Conservation (phyloP, 2,888 invertebrate species). For the Neoitamus cyanurus region DNA sequence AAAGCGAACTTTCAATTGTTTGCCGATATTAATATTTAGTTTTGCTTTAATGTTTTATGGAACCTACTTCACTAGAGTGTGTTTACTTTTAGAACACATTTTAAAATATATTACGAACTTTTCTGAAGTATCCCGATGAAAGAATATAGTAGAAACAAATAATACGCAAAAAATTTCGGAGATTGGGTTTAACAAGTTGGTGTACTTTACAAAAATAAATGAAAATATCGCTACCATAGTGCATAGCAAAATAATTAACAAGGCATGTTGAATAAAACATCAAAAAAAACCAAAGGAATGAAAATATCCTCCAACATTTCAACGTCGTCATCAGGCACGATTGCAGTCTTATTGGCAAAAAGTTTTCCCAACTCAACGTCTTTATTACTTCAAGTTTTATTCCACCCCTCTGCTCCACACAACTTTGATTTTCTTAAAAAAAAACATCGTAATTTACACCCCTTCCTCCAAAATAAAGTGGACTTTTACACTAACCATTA, state of each 20-base stretch:
- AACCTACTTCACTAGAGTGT: too few relatives aligned
- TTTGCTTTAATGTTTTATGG: too few relatives aligned
- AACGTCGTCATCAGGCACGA: neutral
- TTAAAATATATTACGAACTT: too few relatives aligned
- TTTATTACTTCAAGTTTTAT: neutral
- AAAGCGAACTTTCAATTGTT: too few relatives aligned
- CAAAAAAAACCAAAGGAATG: neutral
- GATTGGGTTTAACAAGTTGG: too few relatives aligned
- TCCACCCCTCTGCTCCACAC: neutral
- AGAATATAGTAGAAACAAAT: too few relatives aligned
- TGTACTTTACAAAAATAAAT: too few relatives aligned
- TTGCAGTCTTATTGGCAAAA: neutral
- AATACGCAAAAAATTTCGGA: too few relatives aligned
- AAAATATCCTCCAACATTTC: neutral
- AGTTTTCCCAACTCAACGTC: neutral
- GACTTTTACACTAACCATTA: neutral
- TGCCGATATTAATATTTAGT: too few relatives aligned
- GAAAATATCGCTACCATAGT: too few relatives aligned
- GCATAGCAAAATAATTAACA: neutral
- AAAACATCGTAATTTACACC: neutral
- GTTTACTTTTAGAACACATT: too few relatives aligned
- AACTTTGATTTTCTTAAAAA: neutral
- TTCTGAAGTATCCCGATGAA: too few relatives aligned
- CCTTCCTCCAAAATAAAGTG: neutral
- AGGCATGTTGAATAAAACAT: neutral